Percentiles rank a stretch among this genome's conserved stretches.
phyloP scores from a whole-genome alignment of 2,797 vertebrate genomes.

The Scleropages formosus region DNA sequence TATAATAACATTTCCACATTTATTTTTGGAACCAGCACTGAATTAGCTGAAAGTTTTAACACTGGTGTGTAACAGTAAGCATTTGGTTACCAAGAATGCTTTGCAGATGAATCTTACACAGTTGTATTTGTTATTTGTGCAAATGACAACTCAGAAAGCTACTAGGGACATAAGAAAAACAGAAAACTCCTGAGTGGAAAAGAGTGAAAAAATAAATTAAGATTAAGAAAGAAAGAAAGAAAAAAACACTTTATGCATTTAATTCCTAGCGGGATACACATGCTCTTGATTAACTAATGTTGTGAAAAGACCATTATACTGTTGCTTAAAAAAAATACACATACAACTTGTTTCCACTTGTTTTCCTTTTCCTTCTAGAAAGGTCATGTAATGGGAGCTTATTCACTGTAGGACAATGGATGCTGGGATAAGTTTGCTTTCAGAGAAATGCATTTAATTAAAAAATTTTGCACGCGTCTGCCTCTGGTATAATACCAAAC shows the following conservation, averaged over 20 bases:
- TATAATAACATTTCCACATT: slow-evolving; percentile 8
- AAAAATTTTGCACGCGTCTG: slow-evolving; percentile 28
- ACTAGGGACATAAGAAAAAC: slow-evolving; percentile 6
- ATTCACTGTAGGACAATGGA: slow-evolving; percentile 4
- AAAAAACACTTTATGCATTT: slow-evolving; percentile 44
- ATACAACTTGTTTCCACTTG: slow-evolving; percentile 37
- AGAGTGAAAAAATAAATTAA: slow-evolving; percentile 46
- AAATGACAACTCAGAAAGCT: too few species aligned
- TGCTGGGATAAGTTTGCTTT: slow-evolving; percentile 22
- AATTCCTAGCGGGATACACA: slow-evolving; percentile 41
- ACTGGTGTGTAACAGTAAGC: too few species aligned
- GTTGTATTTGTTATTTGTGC: background rate
- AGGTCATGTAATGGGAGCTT: slow-evolving; percentile 30
- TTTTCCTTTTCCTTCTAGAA: slow-evolving; percentile 28
- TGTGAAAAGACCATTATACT: slow-evolving; percentile 35
- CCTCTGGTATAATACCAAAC: slow-evolving; percentile 31
- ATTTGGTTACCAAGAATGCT: too few species aligned
- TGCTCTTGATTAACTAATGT: slow-evolving; percentile 43
- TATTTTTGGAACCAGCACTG: background rate
- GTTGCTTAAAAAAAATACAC: slow-evolving; percentile 26
- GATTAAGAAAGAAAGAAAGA: too few species aligned
- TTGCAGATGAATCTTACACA: background rate
- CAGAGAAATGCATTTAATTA: slow-evolving; percentile 44
- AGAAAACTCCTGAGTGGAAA: slow-evolving; percentile 12
- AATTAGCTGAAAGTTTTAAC: background rate